Percentiles rank a stretch among this genome's conserved stretches.
Conservation (phyloP, 2,888 invertebrate species). For the Dolomedes plantarius region DNA sequence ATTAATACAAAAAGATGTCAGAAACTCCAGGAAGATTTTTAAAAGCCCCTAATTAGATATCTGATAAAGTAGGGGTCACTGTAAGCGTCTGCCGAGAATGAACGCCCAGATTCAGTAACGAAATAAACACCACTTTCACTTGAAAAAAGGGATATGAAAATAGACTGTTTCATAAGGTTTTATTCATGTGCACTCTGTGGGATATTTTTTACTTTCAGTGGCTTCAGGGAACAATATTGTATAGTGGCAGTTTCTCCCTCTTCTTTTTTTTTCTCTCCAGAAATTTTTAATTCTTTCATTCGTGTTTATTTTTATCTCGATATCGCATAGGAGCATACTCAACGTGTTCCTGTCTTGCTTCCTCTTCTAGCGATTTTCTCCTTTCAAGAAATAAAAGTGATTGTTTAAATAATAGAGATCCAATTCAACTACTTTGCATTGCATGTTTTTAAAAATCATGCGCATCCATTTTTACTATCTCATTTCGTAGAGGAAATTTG, state of each 20-base stretch:
- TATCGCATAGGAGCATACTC: too few species aligned
- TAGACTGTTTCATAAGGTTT: background rate
- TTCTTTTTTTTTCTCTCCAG: background rate
- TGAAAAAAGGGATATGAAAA: background rate
- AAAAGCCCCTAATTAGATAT: background rate
- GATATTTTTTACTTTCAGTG: background rate
- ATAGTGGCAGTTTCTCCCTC: background rate
- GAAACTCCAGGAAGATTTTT: background rate
- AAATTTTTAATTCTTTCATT: too few species aligned
- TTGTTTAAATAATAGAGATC: too few species aligned
- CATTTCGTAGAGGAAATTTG: too few species aligned
- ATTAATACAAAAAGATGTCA: slow-evolving; percentile 11
- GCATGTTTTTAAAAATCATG: too few species aligned
- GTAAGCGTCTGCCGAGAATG: background rate
- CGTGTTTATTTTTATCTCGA: too few species aligned
- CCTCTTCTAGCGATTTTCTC: too few species aligned
- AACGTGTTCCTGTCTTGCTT: too few species aligned
- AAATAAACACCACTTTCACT: background rate
- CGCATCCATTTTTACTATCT: too few species aligned
- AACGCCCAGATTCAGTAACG: background rate
- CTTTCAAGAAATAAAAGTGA: too few species aligned
- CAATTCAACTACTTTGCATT: too few species aligned
- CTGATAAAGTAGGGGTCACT: background rate
- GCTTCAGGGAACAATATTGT: background rate
- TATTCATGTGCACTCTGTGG: background rate